phyloP scores from a whole-genome alignment of 2,888 invertebrate genomes.

The Trypoxylon attenuatum region DNA sequence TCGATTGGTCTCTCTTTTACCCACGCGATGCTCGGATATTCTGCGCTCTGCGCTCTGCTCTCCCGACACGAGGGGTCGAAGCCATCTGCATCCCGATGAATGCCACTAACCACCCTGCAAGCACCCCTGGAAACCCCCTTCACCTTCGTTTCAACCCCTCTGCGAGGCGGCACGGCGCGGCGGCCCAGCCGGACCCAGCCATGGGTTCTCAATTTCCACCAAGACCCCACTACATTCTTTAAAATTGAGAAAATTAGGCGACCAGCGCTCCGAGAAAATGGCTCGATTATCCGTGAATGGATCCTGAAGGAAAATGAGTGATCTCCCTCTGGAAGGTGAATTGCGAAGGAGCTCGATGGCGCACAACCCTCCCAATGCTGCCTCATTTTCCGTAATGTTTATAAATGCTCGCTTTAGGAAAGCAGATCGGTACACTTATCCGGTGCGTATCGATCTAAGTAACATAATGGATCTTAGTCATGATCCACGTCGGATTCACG shows the following conservation, averaged over 20 bases:
- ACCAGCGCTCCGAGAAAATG: too few species aligned
- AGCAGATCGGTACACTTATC: neutral
- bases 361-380: too few species aligned
- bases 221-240: too few species aligned
- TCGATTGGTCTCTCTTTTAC: neutral
- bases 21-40: constrained; percentile 1
- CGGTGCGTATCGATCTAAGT: neutral
- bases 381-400: neutral
- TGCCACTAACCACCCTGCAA: constrained; percentile 65
- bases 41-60: constrained; percentile 9
- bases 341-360: too few species aligned
- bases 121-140: constrained; percentile 65
- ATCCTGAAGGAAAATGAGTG: too few species aligned
- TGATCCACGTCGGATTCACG: neutral
- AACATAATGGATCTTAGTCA: neutral
- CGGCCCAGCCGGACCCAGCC: constrained; percentile 66
- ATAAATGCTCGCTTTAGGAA: neutral
- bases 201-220: constrained; percentile 68
- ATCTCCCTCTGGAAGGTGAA: too few species aligned
- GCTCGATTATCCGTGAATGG: too few species aligned
- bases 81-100: constrained; percentile 74
- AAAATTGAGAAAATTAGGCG: too few species aligned
- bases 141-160: constrained; percentile 65
- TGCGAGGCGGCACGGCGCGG: too few species aligned
- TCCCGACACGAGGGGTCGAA: constrained; percentile 66